Evolutionary conservation across 2,888 invertebrate species (phyloP).

Genomic region (Pelosia muscerda): DNA sequence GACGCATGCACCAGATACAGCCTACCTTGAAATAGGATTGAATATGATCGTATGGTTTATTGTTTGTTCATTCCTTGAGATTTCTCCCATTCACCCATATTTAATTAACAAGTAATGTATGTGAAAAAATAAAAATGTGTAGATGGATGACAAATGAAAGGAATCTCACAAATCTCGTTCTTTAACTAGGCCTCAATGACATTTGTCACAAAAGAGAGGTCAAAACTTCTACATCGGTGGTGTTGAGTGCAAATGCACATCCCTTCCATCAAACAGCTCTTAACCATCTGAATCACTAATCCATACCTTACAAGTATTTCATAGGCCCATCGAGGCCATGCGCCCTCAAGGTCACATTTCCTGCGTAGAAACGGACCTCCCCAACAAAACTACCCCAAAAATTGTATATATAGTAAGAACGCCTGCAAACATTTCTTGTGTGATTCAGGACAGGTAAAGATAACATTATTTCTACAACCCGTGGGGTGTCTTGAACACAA

Average conservation of each 20-base stretch:
- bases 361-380: constrained; percentile 83
- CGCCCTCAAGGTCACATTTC: constrained; percentile 61
- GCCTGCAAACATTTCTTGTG: constrained; percentile 63
- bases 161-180: no score
- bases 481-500: constrained; percentile 27
- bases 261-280: constrained; percentile 72
- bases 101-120: no score
- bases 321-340: constrained; percentile 64
- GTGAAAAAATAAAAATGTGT: no score
- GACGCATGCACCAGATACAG: no score
- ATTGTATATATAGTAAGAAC: constrained; percentile 48
- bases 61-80: no score
- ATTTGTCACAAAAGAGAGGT: constrained; percentile 69
- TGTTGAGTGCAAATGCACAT: constrained; percentile 75
- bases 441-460: constrained; percentile 67
- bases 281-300: constrained; percentile 63
- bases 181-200: neutral
- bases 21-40: no score
- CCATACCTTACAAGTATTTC: constrained; percentile 71
- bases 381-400: constrained; percentile 24
- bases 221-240: constrained; percentile 81
- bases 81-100: no score
- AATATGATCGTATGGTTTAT: no score
- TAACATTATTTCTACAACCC: constrained; percentile 56
- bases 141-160: no score